These are phyloP conservation scores for Phoxinus dragarum DNA, from an alignment of 2,797 vertebrate genomes.

Conservation along the genomic window DNA sequence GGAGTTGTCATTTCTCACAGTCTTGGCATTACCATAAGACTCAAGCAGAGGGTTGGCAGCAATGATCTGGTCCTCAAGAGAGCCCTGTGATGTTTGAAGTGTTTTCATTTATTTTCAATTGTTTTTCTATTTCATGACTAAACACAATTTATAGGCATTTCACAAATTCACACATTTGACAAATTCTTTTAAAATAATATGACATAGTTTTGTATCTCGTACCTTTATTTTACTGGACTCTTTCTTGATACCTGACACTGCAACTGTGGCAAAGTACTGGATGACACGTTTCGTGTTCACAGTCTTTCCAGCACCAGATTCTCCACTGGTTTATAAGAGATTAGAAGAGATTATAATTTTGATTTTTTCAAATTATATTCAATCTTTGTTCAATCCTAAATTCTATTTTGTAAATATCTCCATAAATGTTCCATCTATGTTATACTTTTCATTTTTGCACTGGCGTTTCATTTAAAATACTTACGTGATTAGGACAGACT, in stretches of 20 bases:
- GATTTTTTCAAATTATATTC: background rate
- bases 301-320: conserved; percentile 83
- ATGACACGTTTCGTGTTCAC: conserved; percentile 84
- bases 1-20: conserved; percentile 92
- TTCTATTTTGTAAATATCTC: background rate
- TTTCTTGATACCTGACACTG: conserved; percentile 66
- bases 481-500: background rate
- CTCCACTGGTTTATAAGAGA: conserved; percentile 69
- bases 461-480: background rate
- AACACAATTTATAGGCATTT: background rate
- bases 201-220: background rate
- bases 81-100: conserved; percentile 29
- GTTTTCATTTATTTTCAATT: background rate
- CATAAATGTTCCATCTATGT: background rate
- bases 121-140: background rate
- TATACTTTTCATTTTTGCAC: background rate
- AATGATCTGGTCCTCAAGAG: conserved; percentile 62
- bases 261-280: conserved; percentile 80
- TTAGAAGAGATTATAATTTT: too few species aligned
- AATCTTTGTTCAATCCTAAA: too few species aligned
- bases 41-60: conserved; percentile 59
- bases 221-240: conserved; percentile 50
- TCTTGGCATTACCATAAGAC: conserved; percentile 89
- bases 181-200: background rate
- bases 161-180: background rate